A percentile compares a stretch with the other conserved stretches of the same genome.
Evolutionary conservation across 2,797 vertebrate species (phyloP).

Genomic region (Rousettus madagascariensis): DNA sequence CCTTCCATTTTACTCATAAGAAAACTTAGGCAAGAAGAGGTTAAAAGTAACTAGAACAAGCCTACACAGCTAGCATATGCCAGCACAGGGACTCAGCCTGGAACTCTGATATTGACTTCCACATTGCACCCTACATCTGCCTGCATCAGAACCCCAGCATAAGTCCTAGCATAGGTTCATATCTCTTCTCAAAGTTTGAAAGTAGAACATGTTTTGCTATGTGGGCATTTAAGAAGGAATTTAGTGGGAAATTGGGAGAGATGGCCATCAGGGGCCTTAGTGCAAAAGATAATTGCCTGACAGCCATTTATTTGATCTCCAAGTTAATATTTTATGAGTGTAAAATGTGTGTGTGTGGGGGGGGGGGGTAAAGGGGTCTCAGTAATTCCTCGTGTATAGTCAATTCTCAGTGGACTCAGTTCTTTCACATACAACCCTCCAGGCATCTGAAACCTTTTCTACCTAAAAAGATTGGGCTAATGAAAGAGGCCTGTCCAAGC

Average conservation of each 20-base stretch:
- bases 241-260: not conserved
- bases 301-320: not conserved
- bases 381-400: not conserved
- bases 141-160: not conserved
- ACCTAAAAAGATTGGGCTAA: not conserved
- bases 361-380: not conserved
- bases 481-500: not conserved
- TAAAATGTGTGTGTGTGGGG: no score
- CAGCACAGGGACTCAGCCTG: not conserved
- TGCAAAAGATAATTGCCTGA: not conserved
- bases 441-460: not conserved
- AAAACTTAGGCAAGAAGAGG: not conserved
- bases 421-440: not conserved
- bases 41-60: not conserved
- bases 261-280: not conserved
- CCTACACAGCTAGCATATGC: fast-evolving
- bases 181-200: not conserved
- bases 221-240: not conserved
- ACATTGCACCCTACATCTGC: fast-evolving
- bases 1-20: not conserved
- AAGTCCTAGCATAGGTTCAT: not conserved
- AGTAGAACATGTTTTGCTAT: not conserved
- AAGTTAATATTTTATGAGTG: not conserved
- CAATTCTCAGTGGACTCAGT: not conserved
- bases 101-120: not conserved